Evolutionary conservation across 1,140 invertebrate species (phyloP).

Genomic region (Scaptomyza hsui): DNA sequence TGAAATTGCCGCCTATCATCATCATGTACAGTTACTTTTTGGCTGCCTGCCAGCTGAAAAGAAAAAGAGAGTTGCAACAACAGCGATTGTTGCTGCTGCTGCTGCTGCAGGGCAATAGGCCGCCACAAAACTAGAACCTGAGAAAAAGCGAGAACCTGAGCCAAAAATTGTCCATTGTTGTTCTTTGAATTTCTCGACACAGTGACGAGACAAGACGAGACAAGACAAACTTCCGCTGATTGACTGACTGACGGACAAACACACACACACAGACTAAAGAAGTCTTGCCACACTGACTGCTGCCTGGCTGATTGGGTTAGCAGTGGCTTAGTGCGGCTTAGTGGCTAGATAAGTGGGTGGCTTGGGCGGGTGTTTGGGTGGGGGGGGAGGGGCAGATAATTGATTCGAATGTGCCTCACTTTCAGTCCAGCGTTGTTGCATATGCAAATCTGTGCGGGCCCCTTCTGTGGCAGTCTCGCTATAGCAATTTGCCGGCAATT

Average conservation of each 20-base stretch:
- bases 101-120: conserved; percentile 53
- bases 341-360: conserved; percentile 7
- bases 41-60: not conserved
- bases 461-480: conserved; percentile 26
- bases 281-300: conserved; percentile 26
- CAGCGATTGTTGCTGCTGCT: not conserved
- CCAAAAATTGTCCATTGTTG: not conserved
- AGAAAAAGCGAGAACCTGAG: conserved; percentile 31
- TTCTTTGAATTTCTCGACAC: conserved; percentile 21
- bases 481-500: conserved; percentile 65
- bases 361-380: not conserved
- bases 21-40: conserved; percentile 67
- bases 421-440: conserved; percentile 31
- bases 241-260: conserved; percentile 54
- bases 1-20: conserved; percentile 59
- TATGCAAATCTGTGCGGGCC: conserved; percentile 61
- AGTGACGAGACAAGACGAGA: conserved; percentile 44
- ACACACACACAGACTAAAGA: conserved; percentile 7
- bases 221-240: conserved; percentile 51
- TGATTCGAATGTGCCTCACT: conserved; percentile 43
- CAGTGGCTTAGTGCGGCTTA: conserved; percentile 36
- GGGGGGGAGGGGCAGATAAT: conserved; percentile 19
- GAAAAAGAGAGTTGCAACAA: conserved; percentile 23
- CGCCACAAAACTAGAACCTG: conserved; percentile 65
- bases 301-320: conserved; percentile 30